These are phyloP conservation scores for Drosophila sulfurigaster DNA, from an alignment of 1,140 invertebrate species.

Conservation along the genomic window DNA sequence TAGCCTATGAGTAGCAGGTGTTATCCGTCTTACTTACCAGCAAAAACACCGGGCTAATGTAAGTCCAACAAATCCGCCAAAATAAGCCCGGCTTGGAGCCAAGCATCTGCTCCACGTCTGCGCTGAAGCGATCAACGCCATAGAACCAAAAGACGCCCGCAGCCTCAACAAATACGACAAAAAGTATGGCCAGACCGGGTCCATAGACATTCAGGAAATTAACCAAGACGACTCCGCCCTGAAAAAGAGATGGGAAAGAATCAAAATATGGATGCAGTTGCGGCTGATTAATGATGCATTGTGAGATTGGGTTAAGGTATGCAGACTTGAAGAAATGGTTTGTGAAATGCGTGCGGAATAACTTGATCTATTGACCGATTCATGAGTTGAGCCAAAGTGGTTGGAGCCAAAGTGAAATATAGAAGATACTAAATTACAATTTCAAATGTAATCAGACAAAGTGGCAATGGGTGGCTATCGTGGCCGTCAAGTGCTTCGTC, in stretches of 20 bases:
- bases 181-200: slow-evolving; percentile 97
- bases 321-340: neutral
- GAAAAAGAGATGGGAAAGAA: slow-evolving; percentile 2
- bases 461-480: slow-evolving; percentile 76
- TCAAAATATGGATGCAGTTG: slow-evolving; percentile 14
- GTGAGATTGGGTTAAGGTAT: slow-evolving; percentile 23
- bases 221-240: slow-evolving; percentile 97
- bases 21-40: slow-evolving; percentile 85
- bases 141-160: slow-evolving; percentile 99
- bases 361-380: slow-evolving; percentile 77
- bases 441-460: slow-evolving; percentile 85
- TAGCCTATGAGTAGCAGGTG: too few relatives aligned
- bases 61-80: slow-evolving; percentile 97
- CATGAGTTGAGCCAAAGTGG: slow-evolving; percentile 34
- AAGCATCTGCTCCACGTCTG: slow-evolving; percentile 96
- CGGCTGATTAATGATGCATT: slow-evolving; percentile 62
- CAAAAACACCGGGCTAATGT: slow-evolving; percentile 94
- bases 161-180: slow-evolving; percentile 98
- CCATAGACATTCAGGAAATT: slow-evolving; percentile 97
- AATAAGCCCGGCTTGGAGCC: slow-evolving; percentile 94
- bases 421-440: slow-evolving; percentile 81
- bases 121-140: slow-evolving; percentile 94
- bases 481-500: slow-evolving; percentile 37
- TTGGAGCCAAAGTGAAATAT: slow-evolving; percentile 51
- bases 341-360: slow-evolving; percentile 57